Evolutionary conservation across 2,797 vertebrate species (phyloP), one percentile per base, ranked within the genome.

Genomic region (Enteromius mattozi): DNA sequence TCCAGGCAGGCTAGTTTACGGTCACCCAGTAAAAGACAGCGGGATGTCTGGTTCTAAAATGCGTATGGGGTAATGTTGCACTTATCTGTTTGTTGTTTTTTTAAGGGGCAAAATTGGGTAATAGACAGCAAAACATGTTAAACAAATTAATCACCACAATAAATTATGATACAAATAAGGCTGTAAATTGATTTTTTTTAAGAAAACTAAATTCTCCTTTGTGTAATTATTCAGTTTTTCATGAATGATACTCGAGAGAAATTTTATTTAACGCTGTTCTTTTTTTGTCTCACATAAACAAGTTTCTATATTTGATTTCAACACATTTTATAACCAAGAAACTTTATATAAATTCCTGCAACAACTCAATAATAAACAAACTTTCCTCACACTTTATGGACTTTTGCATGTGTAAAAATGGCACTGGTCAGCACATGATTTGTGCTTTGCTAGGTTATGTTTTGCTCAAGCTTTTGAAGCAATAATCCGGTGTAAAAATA

Each of bases 1-100:
- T 89, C 91, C 78, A 79, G 90, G 90, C 91, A 90, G 88, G 90
- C 88, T 90, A 93, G 92, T 94, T 94, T 94, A 94, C 89, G 92
- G 92, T 92, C 90, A 91, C 89, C 90, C 93, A 91, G 93, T 95
- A 95, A 94, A 63, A 95, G 89, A 88, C 91, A 91, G 93, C 90
- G 89, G 93, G 93, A 92, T 86, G 93, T 92, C 94, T 93, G 90
- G 86, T 92, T 92, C 19, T 86, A 88, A 92, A 91, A 81, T 56
- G 84, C 70, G 80, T 65, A 78, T 45, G 42, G n/a, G 47, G 66
- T 19, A 17, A 85, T 86, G 80, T 92, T 93, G 92, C 91, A 89
- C 90, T 93, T 92, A 93, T 93, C 94, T 93, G 91, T 92, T 93
- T 91, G 90, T 91, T 91, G 92, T 90, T 93, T 82, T 75, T 84